Conservation (phyloP, 2,797 vertebrate species). For the Taenioides sp. region DNA sequence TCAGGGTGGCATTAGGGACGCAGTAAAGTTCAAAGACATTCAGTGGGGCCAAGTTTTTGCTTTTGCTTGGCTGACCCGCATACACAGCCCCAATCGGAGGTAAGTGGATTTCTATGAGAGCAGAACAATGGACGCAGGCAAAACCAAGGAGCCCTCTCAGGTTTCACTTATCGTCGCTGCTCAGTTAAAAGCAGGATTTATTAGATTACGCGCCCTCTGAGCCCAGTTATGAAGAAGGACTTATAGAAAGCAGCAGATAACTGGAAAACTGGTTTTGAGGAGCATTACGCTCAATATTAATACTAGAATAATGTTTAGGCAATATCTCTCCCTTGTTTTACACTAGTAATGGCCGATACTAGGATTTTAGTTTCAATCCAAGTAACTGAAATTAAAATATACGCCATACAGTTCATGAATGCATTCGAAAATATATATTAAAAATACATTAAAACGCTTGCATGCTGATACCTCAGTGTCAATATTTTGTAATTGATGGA, state of each 20-base stretch:
- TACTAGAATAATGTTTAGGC: neutral
- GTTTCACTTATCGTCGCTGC: slow-evolving; percentile 60
- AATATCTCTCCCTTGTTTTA: neutral
- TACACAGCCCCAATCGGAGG: slow-evolving; percentile 84
- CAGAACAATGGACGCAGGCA: slow-evolving; percentile 60
- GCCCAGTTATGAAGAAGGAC: slow-evolving; percentile 37
- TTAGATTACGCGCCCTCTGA: slow-evolving; percentile 48
- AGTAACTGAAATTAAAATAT: too few relatives aligned
- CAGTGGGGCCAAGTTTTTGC: slow-evolving; percentile 85
- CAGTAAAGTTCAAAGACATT: slow-evolving; percentile 97
- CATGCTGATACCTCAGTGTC: too few relatives aligned
- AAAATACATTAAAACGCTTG: too few relatives aligned
- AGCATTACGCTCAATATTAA: neutral
- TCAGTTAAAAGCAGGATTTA: slow-evolving; percentile 56
- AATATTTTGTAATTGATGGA: too few relatives aligned
- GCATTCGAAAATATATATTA: too few relatives aligned
- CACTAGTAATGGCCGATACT: neutral
- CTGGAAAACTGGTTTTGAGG: slow-evolving; percentile 6
- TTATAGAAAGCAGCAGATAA: slow-evolving; percentile 28
- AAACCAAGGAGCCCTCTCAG: slow-evolving; percentile 49
- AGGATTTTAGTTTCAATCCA: too few relatives aligned
- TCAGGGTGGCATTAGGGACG: slow-evolving; percentile 92
- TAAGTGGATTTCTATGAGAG: slow-evolving; percentile 74
- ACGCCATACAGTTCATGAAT: too few relatives aligned
- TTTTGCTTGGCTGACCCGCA: slow-evolving; percentile 90